Percentiles rank a stretch among this genome's conserved stretches.
phyloP scores from a whole-genome alignment of 2,113 vertebrate genomes.

The Cebidichthys violaceus region DNA sequence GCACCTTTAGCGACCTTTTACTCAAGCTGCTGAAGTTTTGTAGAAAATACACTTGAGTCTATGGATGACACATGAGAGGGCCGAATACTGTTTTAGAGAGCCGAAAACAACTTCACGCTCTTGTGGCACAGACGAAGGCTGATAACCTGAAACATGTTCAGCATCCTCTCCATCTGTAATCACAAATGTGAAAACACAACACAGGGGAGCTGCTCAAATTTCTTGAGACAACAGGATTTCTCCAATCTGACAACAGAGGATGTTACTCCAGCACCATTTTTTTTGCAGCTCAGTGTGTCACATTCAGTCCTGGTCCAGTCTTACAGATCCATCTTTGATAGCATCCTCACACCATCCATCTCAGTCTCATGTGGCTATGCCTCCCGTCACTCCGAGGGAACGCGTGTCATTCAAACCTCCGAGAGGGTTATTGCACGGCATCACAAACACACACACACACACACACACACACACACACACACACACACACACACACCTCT shows the following conservation, averaged over 20 bases:
- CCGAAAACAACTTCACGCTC: slow-evolving; percentile 31
- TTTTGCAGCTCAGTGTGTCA: slow-evolving; percentile 57
- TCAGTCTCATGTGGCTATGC: slow-evolving; percentile 58
- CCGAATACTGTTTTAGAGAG: slow-evolving; percentile 32
- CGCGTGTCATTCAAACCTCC: slow-evolving; percentile 68
- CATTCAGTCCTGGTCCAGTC: slow-evolving; percentile 45
- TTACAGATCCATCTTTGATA: slow-evolving; percentile 62
- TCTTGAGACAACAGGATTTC: slow-evolving; percentile 29
- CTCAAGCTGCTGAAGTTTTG: slow-evolving; percentile 45
- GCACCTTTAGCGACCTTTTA: slow-evolving; percentile 55
- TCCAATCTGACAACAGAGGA: slow-evolving; percentile 41
- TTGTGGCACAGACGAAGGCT: neutral
- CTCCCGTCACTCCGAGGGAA: slow-evolving; percentile 52
- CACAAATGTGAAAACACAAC: slow-evolving; percentile 11
- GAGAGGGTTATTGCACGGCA: slow-evolving; percentile 51
- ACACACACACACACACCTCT: slow-evolving; percentile 8
- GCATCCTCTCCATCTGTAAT: slow-evolving; percentile 33
- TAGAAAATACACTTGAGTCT: slow-evolving; percentile 9
- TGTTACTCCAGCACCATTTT: slow-evolving; percentile 21
- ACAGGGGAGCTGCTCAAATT: slow-evolving; percentile 17
- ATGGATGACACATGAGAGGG: slow-evolving; percentile 27
- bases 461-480: slow-evolving; percentile 7
- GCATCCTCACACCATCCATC: slow-evolving; percentile 67
- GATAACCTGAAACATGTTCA: neutral
- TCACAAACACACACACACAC: slow-evolving; percentile 8